phyloP scores from a whole-genome alignment of 2,888 invertebrate genomes.

The Conomelus anceps region DNA sequence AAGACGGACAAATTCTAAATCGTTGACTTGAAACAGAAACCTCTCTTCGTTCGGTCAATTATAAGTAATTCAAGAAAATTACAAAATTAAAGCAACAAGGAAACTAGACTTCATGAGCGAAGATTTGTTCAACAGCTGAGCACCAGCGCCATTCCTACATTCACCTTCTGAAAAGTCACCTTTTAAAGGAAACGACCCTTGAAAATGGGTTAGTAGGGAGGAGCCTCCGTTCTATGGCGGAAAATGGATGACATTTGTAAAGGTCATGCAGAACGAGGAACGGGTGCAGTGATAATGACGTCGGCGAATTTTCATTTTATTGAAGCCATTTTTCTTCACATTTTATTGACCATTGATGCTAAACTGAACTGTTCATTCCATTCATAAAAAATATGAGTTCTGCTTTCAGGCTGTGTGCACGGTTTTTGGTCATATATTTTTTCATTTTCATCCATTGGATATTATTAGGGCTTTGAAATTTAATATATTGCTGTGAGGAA shows the following conservation, averaged over 20 bases:
- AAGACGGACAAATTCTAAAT: no score
- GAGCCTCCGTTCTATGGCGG: not conserved
- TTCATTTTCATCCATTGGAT: no score
- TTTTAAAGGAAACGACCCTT: not conserved
- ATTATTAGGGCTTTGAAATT: no score
- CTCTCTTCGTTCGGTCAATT: no score
- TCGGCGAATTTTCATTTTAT: not conserved
- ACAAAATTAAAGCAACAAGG: not conserved
- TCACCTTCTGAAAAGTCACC: not conserved
- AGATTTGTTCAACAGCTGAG: not conserved
- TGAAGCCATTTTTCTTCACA: not conserved
- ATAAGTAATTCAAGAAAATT: no score
- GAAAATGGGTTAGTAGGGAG: not conserved
- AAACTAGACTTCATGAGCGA: not conserved
- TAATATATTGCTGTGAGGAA: no score
- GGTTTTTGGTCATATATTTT: no score
- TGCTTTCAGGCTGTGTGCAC: no score
- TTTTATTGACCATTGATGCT: not conserved
- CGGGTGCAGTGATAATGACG: not conserved
- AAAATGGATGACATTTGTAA: not conserved
- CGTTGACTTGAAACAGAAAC: no score
- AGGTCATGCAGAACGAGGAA: not conserved
- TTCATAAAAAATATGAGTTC: no score
- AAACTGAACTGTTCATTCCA: not conserved
- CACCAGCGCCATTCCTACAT: not conserved